Conservation (phyloP, 2,888 invertebrate species). For the Tortricodes alternella region DNA sequence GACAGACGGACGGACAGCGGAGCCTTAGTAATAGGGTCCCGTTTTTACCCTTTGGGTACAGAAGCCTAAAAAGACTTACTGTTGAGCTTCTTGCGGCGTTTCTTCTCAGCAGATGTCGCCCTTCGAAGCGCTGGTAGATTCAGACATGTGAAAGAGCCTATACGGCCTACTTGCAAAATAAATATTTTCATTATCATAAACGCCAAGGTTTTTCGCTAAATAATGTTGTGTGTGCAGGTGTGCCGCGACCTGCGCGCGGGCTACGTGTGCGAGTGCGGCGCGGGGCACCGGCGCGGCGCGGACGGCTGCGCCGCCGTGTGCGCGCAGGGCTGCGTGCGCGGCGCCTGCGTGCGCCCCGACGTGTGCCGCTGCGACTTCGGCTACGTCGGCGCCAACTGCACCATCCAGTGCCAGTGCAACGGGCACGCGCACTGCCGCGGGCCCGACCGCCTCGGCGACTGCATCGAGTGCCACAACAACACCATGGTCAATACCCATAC, state of each 20-base stretch:
- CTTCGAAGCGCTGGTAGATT: too few relatives aligned
- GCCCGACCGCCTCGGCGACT: constrained; percentile 91
- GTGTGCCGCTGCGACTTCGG: constrained; percentile 96
- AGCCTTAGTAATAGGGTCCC: too few relatives aligned
- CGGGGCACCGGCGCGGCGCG: constrained; percentile 85
- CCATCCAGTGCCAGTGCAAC: constrained; percentile 96
- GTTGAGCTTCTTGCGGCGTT: too few relatives aligned
- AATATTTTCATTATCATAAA: too few relatives aligned
- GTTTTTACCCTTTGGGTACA: too few relatives aligned
- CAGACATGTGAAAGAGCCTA: too few relatives aligned
- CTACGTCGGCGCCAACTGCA: constrained; percentile 96
- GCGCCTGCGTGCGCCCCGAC: constrained; percentile 91
- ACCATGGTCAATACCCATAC: constrained; percentile 86
- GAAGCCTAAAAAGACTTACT: too few relatives aligned
- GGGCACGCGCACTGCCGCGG: constrained; percentile 96
- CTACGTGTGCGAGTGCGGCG: constrained; percentile 93
- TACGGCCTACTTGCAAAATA: too few relatives aligned
- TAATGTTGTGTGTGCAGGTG: constrained; percentile 68
- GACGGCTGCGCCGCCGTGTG: constrained; percentile 89
- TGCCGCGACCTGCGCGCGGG: constrained; percentile 92
- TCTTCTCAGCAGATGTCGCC: too few relatives aligned
- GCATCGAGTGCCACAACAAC: constrained; percentile 93
- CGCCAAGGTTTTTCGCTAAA: too few relatives aligned
- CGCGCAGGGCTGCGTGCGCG: constrained; percentile 92
- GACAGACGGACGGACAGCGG: too few relatives aligned